Conservation (phyloP, 1,140 invertebrate genomes). For the Heliconius himera region DNA sequence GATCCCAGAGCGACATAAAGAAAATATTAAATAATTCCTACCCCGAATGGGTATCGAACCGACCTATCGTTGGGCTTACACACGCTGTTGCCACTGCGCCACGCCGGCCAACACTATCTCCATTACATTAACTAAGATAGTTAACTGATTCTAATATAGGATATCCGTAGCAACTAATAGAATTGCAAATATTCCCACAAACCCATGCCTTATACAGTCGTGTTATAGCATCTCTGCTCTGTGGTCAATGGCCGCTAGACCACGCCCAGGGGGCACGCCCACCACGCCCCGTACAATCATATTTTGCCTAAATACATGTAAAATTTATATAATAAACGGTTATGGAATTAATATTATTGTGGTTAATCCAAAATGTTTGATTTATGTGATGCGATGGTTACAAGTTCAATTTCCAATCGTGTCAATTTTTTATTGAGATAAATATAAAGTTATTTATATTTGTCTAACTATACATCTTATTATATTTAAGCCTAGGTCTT, state of each 20-base stretch:
- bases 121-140: background rate
- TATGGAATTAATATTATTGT: background rate
- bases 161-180: slow-evolving; percentile 49
- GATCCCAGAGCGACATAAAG: background rate
- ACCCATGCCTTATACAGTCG: slow-evolving; percentile 50
- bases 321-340: slow-evolving; percentile 18
- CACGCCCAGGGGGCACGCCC: slow-evolving; percentile 64
- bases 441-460: too few relatives aligned
- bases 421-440: background rate
- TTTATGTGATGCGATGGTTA: background rate
- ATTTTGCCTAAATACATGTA: slow-evolving; percentile 37
- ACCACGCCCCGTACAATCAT: slow-evolving; percentile 55
- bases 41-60: background rate
- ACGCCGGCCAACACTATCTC: background rate
- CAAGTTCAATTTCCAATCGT: background rate
- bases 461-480: too few relatives aligned
- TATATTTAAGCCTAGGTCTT: too few relatives aligned
- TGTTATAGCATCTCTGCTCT: slow-evolving; percentile 41
- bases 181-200: slow-evolving; percentile 64
- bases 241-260: slow-evolving; percentile 58
- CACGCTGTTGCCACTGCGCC: background rate
- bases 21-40: background rate
- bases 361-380: background rate
- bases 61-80: background rate
- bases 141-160: slow-evolving; percentile 26